Conservation (phyloP, 2,797 vertebrate species). For the Pipistrellus kuhlii region DNA sequence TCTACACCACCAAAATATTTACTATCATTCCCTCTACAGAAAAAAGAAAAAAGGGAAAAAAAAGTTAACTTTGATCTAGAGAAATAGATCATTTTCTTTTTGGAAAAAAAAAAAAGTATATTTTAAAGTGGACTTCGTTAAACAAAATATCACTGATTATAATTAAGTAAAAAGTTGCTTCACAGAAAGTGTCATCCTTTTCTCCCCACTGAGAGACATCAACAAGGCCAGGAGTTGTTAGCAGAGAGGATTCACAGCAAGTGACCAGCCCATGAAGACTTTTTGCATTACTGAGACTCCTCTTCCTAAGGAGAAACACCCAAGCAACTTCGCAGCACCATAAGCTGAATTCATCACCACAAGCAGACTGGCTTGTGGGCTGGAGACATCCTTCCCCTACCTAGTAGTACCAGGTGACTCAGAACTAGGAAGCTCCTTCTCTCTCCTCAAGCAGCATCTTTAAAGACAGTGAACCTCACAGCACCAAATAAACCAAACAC, state of each 20-base stretch:
- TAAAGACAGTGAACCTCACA: not conserved
- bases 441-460: not conserved
- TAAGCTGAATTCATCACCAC: not conserved
- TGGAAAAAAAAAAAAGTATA: not conserved
- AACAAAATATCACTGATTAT: conserved; percentile 4
- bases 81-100: not conserved
- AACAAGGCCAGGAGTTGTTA: not conserved
- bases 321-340: not conserved
- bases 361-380: not conserved
- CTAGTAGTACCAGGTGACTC: not conserved
- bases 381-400: not conserved
- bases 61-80: not conserved
- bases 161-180: not conserved
- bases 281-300: not conserved
- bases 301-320: not conserved
- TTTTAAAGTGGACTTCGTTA: not conserved
- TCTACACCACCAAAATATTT: not conserved
- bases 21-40: not conserved
- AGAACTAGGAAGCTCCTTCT: not conserved
- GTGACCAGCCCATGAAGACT: not conserved
- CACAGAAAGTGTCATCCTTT: not conserved
- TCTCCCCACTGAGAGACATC: not conserved
- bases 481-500: not conserved
- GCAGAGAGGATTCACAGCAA: not conserved
- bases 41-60: conserved; percentile 14